Evolutionary conservation across 2,888 invertebrate genomes (phyloP), one percentile per base, ranked within the genome.

Genomic region (Cephus pygmeus): DNA sequence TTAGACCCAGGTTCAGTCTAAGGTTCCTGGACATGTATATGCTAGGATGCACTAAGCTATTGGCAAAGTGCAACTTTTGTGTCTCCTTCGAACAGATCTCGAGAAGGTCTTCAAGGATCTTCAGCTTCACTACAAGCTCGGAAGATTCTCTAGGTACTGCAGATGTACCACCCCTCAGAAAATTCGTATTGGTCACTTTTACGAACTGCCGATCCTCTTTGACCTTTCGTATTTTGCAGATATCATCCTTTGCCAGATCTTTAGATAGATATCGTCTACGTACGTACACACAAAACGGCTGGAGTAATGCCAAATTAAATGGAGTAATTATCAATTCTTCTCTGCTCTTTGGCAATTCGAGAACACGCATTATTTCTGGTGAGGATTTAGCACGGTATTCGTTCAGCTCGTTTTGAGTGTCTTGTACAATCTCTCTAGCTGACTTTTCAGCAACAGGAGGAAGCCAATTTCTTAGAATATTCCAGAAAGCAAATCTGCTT

Each of bases 1-100:
- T 92, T 79, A 94, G 86, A 82, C 92, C 92, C 73, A 95, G 91
- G 81, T 93, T 93, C 30, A 92, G 87, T 86, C 93, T 93, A 76
- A 95, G 89, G 69, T 92, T 91, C 78, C 93, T 92, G 75, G 94
- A 92, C 79, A 94, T 92, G 78, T 94, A 93, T 34, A 94, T 91
- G 81, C 92, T 92, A 6, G 92, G 92, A 86, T 81, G 84, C 69
- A 75, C 76, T 2, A 80, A 73, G 69, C 75, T 79, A 75, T 71
- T 78, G 69, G 1, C 74, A 75, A 83, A 86, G 71, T 79, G 79
- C 9, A 80, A 69, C 73, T 75, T 77, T 69, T 83, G 69, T 12
- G 79, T 73, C 12, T 12, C 77, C 23, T 78, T 75, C 68, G 77
- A 83, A 12, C 81, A 80, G 30, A 79, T 79, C 12, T 85, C 77